Evolutionary conservation across 2,888 invertebrate genomes (phyloP), one percentile per base, ranked within the genome.

Genomic region (Liposcelis brunnea): DNA sequence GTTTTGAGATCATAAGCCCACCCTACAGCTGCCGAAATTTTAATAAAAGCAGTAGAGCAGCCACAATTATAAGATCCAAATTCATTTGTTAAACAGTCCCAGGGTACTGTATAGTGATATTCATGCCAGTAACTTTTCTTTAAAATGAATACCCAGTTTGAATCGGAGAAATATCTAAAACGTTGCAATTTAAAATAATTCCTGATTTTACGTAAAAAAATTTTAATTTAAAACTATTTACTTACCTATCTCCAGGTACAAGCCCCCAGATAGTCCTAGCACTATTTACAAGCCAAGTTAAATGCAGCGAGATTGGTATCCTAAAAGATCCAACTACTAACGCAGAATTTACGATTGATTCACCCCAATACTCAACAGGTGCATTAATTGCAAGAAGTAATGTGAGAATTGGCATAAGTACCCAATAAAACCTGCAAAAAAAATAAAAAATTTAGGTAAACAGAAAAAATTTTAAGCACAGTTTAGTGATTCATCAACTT

Each of bases 21-120:
- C 1, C 79, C 80, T 6, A 85, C 58, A 0, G 78, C 77, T 0
- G 77, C 76, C 60, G 73, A 80, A 1, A 81, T 68, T 36, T 79
- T 68, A 43, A 86, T 77, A 54, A 80, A 71, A 1, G 73, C 69
- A 0, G 80, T 74, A 0, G 73, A 71, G 48, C 71, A 75, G 4
- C 80, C 84, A 1, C 62, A 56, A 48, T 71, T 72, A 55, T 86
- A 86, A 37, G 72, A 71, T 2, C 86, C 86, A 52, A 71, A 86
- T 61, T 87, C 86, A 7, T 80, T 79, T n/a, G 74, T 75, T 56
- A 82, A 81, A 62, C 82, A 86, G 56, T 87, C 86, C 64, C 76
- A 75, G 0, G 84, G 80, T 16, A 81, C 59, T 16, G 82, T 56
- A 54, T 86, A 85, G 56, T 87, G 86, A 57, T 83, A 87, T 49